Conservation (phyloP, 2,888 invertebrate genomes). For the Platycnemis pennipes region DNA sequence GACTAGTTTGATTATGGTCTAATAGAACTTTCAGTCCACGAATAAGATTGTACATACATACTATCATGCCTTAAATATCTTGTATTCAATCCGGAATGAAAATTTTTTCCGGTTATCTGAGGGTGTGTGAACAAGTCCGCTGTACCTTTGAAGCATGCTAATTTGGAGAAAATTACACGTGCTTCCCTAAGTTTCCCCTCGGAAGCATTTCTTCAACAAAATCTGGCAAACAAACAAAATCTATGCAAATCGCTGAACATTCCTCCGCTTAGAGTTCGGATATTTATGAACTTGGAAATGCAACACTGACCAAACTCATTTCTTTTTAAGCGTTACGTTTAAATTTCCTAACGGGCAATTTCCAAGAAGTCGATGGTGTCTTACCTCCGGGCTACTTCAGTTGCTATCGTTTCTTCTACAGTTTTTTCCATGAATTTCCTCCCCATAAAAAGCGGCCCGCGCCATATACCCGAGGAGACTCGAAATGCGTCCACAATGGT, state of each 20-base stretch:
- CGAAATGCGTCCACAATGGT: slow-evolving; percentile 8
- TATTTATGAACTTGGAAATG: background rate
- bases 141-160: background rate
- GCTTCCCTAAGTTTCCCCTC: background rate
- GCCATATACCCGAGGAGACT: background rate
- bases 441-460: background rate
- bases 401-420: background rate
- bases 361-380: background rate
- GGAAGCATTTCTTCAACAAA: background rate
- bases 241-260: too few species aligned
- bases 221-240: background rate
- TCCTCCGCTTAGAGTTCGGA: background rate
- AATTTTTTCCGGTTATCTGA: too few species aligned
- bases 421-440: background rate
- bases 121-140: too few species aligned
- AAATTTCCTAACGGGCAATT: background rate
- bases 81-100: too few species aligned
- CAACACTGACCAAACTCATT: background rate
- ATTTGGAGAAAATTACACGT: background rate
- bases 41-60: too few species aligned
- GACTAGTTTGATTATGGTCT: too few species aligned
- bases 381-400: background rate
- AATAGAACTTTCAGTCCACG: too few species aligned
- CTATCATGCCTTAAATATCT: too few species aligned
- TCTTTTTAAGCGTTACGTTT: background rate